Base-by-base conservation (phyloP, 2,113 vertebrate genomes). In the Seriola aureovittata region DNA sequence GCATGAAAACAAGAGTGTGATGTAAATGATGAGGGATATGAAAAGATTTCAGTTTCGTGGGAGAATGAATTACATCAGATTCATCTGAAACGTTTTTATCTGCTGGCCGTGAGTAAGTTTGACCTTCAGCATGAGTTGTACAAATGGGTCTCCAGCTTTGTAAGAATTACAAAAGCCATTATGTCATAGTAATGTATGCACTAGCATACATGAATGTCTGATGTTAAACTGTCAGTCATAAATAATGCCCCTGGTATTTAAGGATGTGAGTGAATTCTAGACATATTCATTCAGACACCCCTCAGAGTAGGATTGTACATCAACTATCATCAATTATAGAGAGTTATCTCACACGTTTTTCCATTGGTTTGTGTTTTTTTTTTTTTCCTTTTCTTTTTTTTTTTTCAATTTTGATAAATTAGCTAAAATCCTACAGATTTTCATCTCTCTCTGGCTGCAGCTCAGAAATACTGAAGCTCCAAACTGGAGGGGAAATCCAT, bases 121-220 rank as follows among this genome's bases (percentile, higher is more conserved):
- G 80, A 81, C 82, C 74, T 82, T 84, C 75, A 84, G 5, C 29
- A 9, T 52, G 66, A 36, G 46, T 75, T 54, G 34, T 58, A 52
- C 55, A 50, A 44, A 67, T 59, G 34, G n/a, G 4, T 44, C 48
- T 36, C 0, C 57, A 48, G 50, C 36, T 78, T 75, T 63, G 44
- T 44, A 46, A 48, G 19, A 66, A 75, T 66, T 44, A 57, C 44
- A 50, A 36, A 81, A 79, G 5, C 71, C 64, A 57, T 73, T 65
- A 71, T 82, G 42, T 65, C 57, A 57, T 60, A 17, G 14, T 67
- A 48, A 80, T 50, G 75, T 54, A 64, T 80, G 59, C 66, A 40
- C 36, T 17, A 58, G 77, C 72, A 69, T 38, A 46, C n/a, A 46
- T 58, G 62, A 65, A 63, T 66, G 59, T 81, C 16, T 38, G 60